These are phyloP conservation scores for Hyles vespertilio DNA, from an alignment of 1,140 invertebrate species.

Conservation along the genomic window DNA sequence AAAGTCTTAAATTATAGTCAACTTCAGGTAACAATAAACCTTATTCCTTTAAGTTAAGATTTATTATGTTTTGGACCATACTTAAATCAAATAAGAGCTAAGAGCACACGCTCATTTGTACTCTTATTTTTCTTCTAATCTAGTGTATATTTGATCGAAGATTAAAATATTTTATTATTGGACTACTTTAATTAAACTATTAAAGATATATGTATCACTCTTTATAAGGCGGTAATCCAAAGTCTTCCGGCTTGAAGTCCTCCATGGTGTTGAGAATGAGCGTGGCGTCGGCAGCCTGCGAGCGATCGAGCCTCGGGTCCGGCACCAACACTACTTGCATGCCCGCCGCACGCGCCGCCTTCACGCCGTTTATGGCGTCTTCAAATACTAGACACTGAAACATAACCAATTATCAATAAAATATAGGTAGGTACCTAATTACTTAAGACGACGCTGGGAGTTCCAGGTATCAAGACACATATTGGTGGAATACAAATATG, in stretches of 20 bases:
- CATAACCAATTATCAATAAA: background rate
- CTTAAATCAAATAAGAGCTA: no score
- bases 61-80: no score
- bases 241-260: conserved; percentile 88
- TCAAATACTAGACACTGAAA: conserved; percentile 86
- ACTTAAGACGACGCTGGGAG: no score
- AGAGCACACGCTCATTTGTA: background rate
- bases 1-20: no score
- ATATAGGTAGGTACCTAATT: no score
- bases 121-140: no score
- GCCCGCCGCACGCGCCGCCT: conserved; percentile 83
- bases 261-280: conserved; percentile 82
- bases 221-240: conserved; percentile 87
- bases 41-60: no score
- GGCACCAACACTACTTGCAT: conserved; percentile 92
- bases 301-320: conserved; percentile 77
- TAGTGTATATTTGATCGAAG: no score
- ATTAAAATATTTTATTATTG: background rate
- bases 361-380: conserved; percentile 90
- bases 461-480: no score
- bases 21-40: no score
- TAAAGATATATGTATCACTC: conserved; percentile 12
- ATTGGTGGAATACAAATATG: no score
- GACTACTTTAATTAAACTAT: background rate
- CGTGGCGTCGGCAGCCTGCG: conserved; percentile 79